phyloP scores from a whole-genome alignment of 2,797 vertebrate genomes.

The Poliocrania exsul region DNA sequence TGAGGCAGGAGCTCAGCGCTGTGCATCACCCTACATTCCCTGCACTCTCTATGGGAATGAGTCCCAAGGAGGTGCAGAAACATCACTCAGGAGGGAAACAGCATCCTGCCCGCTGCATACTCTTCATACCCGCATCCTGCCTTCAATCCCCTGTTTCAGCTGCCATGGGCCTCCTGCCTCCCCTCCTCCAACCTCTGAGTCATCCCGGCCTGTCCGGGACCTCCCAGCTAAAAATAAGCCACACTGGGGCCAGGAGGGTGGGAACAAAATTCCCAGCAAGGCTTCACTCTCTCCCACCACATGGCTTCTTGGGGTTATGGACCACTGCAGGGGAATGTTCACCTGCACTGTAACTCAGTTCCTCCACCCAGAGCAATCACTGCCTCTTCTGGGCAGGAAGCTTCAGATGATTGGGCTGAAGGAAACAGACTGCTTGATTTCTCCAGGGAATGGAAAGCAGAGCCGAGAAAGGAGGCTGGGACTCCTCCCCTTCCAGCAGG shows the following conservation, averaged over 20 bases:
- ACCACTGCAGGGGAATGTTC: not conserved
- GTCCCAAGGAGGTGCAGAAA: not conserved
- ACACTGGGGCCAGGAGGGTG: not conserved
- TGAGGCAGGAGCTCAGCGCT: not conserved
- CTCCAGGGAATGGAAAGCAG: not conserved
- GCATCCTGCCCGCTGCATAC: not conserved
- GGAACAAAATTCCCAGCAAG: constrained; percentile 24
- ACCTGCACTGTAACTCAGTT: not conserved
- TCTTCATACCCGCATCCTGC: not conserved
- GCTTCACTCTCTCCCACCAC: not conserved
- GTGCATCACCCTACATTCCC: not conserved
- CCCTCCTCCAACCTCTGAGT: constrained; percentile 69
- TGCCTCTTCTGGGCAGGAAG: not conserved
- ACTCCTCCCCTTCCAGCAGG: not conserved
- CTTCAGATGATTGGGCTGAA: not conserved
- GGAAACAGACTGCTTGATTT: not conserved
- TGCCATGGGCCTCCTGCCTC: not conserved
- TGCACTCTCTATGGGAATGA: not conserved
- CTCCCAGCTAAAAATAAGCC: constrained; percentile 70
- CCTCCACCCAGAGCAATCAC: not conserved
- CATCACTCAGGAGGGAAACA: not conserved
- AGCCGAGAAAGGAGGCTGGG: not conserved
- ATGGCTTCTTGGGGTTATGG: not conserved
- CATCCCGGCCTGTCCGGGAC: not conserved
- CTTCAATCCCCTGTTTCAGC: not conserved